Conservation (phyloP, 1,140 invertebrate species). For the Euura lappo region DNA sequence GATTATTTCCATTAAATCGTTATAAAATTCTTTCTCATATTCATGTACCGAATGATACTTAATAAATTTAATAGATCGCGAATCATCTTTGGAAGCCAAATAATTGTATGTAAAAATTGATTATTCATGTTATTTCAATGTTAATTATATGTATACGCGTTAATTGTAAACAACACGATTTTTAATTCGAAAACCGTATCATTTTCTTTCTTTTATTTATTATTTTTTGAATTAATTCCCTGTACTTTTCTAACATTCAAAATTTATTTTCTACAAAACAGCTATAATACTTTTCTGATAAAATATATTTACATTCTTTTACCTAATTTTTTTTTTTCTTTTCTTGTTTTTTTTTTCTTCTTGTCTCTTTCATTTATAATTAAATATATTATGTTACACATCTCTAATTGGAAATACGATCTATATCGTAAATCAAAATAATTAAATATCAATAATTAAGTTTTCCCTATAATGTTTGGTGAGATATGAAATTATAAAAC, state of each 20-base stretch:
- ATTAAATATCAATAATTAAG: background rate
- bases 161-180: background rate
- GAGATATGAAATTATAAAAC: background rate
- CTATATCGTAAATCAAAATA: background rate
- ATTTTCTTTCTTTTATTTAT: background rate
- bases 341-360: too few relatives aligned
- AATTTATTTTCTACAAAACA: background rate
- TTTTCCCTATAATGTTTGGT: background rate
- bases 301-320: slow-evolving; percentile 12
- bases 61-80: too few relatives aligned
- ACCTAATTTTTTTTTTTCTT: background rate
- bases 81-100: background rate
- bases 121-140: background rate
- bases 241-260: slow-evolving; percentile 7
- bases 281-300: slow-evolving; percentile 17
- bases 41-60: too few relatives aligned
- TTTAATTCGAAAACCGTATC: background rate
- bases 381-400: slow-evolving; percentile 18
- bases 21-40: too few relatives aligned
- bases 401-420: background rate
- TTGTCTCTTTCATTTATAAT: background rate
- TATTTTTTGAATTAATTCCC: background rate
- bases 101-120: background rate
- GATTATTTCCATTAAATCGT: too few relatives aligned
- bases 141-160: background rate